These are phyloP conservation scores for Lampris megalopsis DNA, from an alignment of 2,113 vertebrate species.

Conservation along the genomic window DNA sequence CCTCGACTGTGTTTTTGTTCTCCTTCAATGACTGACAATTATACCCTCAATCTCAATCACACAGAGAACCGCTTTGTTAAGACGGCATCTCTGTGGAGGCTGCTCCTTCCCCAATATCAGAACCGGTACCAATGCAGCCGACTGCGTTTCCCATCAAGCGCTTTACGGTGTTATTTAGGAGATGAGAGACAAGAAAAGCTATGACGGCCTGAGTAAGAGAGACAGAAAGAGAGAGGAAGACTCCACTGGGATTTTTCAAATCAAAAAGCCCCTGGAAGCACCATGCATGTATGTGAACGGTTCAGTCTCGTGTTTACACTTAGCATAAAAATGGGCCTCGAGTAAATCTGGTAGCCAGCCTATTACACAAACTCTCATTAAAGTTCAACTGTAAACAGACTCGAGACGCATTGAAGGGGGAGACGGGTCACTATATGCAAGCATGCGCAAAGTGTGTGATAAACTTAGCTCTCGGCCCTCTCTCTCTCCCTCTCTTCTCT, in stretches of 20 bases:
- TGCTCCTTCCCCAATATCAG: constrained; percentile 19
- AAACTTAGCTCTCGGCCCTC: constrained; percentile 20
- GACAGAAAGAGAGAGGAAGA: constrained; percentile 25
- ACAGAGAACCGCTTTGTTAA: constrained; percentile 34
- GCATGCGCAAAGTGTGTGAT: not conserved
- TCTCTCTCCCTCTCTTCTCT: constrained; percentile 1
- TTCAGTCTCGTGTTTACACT: too few species aligned
- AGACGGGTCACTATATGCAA: not conserved
- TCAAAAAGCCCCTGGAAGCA: too few species aligned
- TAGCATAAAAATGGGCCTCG: too few species aligned
- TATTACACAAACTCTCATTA: too few species aligned
- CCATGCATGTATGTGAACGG: constrained; percentile 6
- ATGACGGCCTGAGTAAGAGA: constrained; percentile 1
- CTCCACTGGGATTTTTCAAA: not conserved
- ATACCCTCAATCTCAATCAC: constrained; percentile 28
- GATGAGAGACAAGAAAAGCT: constrained; percentile 15
- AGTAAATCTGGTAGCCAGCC: too few species aligned
- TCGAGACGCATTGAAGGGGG: not conserved
- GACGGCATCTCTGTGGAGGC: constrained; percentile 59
- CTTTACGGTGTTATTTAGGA: not conserved
- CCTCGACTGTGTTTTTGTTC: constrained; percentile 25
- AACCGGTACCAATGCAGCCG: not conserved
- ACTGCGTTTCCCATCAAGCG: constrained; percentile 21
- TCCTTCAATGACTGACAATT: constrained; percentile 38
- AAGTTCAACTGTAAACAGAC: too few species aligned